Base-by-base conservation (phyloP, 2,797 vertebrate genomes). In the Allobates femoralis region DNA sequence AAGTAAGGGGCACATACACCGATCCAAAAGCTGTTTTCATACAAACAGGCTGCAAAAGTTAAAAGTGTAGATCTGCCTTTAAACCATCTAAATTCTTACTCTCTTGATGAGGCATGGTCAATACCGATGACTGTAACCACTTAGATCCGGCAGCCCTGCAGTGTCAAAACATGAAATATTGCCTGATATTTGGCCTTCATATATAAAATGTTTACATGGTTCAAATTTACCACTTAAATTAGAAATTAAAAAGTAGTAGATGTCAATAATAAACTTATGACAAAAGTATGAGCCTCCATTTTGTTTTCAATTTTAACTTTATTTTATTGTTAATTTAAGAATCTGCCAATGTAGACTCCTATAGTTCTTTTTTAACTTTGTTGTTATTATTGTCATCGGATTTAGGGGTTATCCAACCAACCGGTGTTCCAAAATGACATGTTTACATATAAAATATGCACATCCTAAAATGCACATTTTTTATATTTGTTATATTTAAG, bases 381-480 rank as follows among this genome's bases (percentile, higher is more conserved):
- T 26, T 67, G 15, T 69, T 46, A 10, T 60, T 23, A 34, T 56
- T 41, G n/a, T 28, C 19, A 60, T 26, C 23, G n/a, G 55, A 79
- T 74, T n/a, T 32, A 83, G 74, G 60, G 66, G n/a, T n/a, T 79
- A 37, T 60, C 30, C 18, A 79, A 55, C 30, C 11, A 79, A 60
- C 23, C 55, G 37, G 30, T 60, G 76, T 60, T 15, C 14, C 11
- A 34, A 77, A 21, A 28, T 67, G 46, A 83, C 23, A 83, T 83
- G 67, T 83, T 83, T 74, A 74, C 67, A 74, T 83, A 74, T 32
- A 74, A 41, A 34, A 82, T 56, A 60, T 71, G 81, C 34, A 50
- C 55, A 83, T 30, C 32, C 66, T 28, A 80, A 62, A 62, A 46
- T 62, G 56, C n/a, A 50, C 41, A 83, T 74, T 73, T 12, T 80